phyloP scores from a whole-genome alignment of 1,140 invertebrate genomes.

The Teleopsis dalmanni region DNA sequence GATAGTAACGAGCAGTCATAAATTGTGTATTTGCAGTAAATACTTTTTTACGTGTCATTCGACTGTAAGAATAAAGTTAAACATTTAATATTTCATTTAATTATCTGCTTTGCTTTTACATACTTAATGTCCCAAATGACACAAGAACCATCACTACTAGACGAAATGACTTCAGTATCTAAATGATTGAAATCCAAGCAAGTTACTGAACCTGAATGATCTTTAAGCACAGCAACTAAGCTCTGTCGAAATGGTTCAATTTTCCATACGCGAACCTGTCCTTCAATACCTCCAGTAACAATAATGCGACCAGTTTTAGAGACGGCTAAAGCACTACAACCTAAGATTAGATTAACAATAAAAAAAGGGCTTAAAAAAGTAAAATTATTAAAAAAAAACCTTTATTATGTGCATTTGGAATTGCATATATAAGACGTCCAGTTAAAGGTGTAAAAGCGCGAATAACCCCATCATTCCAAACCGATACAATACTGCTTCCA shows the following conservation, averaged over 20 bases:
- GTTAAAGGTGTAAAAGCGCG: slow-evolving; percentile 76
- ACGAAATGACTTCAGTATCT: slow-evolving; percentile 73
- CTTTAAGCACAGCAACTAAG: slow-evolving; percentile 67
- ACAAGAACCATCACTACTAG: slow-evolving; percentile 81
- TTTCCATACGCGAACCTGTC: slow-evolving; percentile 70
- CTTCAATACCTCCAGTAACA: slow-evolving; percentile 81
- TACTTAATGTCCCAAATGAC: slow-evolving; percentile 83
- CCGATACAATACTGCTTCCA: slow-evolving; percentile 69
- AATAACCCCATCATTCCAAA: slow-evolving; percentile 84
- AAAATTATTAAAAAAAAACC: slow-evolving; percentile 57
- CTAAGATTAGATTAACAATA: too few species aligned
- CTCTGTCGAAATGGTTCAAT: slow-evolving; percentile 57
- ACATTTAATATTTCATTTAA: not conserved
- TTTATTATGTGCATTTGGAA: slow-evolving; percentile 79
- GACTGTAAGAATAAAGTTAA: slow-evolving; percentile 44
- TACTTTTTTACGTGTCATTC: slow-evolving; percentile 64
- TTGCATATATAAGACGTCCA: slow-evolving; percentile 68
- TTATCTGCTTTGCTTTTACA: not conserved
- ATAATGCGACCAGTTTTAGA: slow-evolving; percentile 64
- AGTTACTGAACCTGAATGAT: slow-evolving; percentile 81
- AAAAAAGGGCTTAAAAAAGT: too few species aligned
- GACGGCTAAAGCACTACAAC: slow-evolving; percentile 51
- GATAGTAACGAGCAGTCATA: slow-evolving; percentile 70
- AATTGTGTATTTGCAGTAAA: slow-evolving; percentile 85
- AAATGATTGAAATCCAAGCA: slow-evolving; percentile 68